Evolutionary conservation across 2,113 vertebrate species (phyloP), one percentile per base, ranked within the genome.

Genomic region (Pogonocichla stellata): DNA sequence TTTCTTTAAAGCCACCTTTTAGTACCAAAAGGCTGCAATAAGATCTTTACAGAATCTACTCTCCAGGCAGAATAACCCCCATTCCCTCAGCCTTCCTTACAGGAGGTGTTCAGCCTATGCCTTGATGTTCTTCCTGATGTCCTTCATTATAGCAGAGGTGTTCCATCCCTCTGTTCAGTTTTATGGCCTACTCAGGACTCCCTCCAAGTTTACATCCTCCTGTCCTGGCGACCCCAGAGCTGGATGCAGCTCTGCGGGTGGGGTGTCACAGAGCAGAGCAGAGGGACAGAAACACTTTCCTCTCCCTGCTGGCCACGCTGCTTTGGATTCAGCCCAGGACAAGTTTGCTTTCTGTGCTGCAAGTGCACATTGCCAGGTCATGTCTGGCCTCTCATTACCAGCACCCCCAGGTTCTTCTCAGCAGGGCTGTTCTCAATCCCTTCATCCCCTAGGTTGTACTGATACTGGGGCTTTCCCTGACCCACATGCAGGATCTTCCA

Each of bases 221-320:
- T 25, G 8, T 40, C 1, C 29, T 29, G 40, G 50, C 36, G 36
- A 9, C 4, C 4, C 58, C 54, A 86, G 33, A 54, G 12, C 31
- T 53, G 42, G 31, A 64, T 3, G 3, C 38, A 40, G 43, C 17
- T 17, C 36, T 38, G 8, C 2, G 45, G 6, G 23, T 38, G 43
- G 7, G 8, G 24, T 60, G 4, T 54, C 34, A 64, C 1, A 51
- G 50, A 51, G 50, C 5, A 80, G 51, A 53, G 42, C 11, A 90
- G n/a, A 77, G 18, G 36, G 31, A 6, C 23, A 80, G 38, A 57
- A 57, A 43, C 23, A 5, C 18, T 4, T 60, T 3, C 26, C 25
- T 86, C 0, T 0, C 13, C 12, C 54, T 50, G 40, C 25, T 88
- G 43, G 14, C 6, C 60, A 50, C 0, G 0, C 26, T 91, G 20